phyloP scores from a whole-genome alignment of 92 coral and sea anemone species.

The Umimayanthus kanabou region DNA sequence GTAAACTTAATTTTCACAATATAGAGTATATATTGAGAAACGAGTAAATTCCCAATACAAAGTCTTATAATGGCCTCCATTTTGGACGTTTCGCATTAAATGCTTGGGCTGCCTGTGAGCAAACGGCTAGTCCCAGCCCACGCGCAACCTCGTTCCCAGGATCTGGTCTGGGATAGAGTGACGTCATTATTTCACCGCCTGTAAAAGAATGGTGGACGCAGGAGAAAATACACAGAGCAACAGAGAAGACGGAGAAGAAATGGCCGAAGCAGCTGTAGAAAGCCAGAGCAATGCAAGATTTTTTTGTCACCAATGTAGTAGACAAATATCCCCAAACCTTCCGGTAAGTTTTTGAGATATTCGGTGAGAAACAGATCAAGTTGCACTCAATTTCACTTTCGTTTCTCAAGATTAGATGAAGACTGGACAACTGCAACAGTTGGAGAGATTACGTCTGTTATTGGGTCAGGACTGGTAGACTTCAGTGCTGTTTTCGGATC shows the following conservation, averaged over 20 bases:
- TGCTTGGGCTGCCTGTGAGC: no score
- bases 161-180: neutral
- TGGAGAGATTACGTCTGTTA: neutral
- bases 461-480: neutral
- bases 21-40: no score
- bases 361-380: neutral
- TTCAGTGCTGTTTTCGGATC: neutral
- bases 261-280: slow-evolving; percentile 96
- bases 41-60: no score
- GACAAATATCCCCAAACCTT: slow-evolving; percentile 86
- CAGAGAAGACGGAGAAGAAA: slow-evolving; percentile 30
- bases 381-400: neutral
- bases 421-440: neutral
- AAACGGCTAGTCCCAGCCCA: no score
- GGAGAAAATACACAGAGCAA: slow-evolving; percentile 6
- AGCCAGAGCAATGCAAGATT: slow-evolving; percentile 64
- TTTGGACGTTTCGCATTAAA: no score
- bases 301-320: slow-evolving; percentile 89
- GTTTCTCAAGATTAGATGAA: neutral
- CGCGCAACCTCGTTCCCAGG: neutral
- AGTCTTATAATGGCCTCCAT: no score
- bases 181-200: neutral
- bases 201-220: slow-evolving; percentile 12
- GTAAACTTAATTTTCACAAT: no score
- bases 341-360: slow-evolving; percentile 65